These are phyloP conservation scores for Murina feae DNA, from an alignment of 2,113 vertebrate genomes.

Conservation along the genomic window DNA sequence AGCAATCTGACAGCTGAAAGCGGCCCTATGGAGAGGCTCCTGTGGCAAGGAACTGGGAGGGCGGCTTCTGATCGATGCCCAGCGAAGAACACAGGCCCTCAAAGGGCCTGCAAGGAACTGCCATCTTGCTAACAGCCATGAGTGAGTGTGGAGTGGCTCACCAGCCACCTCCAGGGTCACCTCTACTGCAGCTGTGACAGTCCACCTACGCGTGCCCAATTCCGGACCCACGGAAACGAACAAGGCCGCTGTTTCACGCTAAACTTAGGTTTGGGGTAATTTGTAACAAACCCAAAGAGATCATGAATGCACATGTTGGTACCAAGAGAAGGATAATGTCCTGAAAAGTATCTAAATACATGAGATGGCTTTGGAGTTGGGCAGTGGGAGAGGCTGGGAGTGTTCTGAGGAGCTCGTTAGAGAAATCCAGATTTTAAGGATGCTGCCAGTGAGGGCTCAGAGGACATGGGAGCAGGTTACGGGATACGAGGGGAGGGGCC, in stretches of 20 bases:
- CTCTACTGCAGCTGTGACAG: background rate
- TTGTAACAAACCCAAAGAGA: background rate
- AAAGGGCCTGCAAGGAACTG: background rate
- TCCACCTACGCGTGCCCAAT: background rate
- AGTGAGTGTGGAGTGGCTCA: background rate
- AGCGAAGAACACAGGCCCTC: background rate
- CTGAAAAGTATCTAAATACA: background rate
- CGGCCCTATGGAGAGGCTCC: background rate
- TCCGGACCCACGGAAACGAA: background rate
- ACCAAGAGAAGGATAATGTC: background rate
- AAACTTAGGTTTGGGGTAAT: background rate
- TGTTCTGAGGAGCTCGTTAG: background rate
- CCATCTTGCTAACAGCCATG: background rate
- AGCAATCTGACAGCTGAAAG: slow-evolving; percentile 3
- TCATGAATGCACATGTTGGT: background rate
- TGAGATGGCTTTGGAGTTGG: background rate
- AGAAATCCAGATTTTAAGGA: background rate
- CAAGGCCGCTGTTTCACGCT: background rate
- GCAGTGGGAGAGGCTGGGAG: background rate
- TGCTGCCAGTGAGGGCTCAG: background rate
- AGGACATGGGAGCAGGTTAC: background rate
- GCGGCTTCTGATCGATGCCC: background rate
- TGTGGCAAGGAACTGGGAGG: background rate
- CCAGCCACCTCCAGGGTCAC: no score
- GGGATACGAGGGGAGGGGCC: background rate